phyloP scores from a whole-genome alignment of 2,797 vertebrate genomes.

The Lepus townsendii region DNA sequence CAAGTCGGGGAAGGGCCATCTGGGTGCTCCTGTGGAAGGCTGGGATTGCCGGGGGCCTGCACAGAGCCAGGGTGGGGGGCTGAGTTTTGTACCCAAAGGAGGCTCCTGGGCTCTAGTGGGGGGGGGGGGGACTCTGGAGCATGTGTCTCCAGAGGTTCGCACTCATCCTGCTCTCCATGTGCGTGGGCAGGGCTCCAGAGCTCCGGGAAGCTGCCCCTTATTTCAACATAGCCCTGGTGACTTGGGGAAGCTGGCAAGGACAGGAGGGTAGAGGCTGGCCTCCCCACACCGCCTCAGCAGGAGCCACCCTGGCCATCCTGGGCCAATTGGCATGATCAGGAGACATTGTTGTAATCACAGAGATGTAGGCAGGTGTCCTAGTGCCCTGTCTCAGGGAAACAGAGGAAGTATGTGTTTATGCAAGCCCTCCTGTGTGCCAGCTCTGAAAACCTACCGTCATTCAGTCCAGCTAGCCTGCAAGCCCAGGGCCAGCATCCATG shows the following conservation, averaged over 20 bases:
- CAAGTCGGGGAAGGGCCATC: conserved; percentile 84
- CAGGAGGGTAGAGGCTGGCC: background rate
- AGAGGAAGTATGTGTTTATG: background rate
- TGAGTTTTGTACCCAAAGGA: conserved; percentile 43
- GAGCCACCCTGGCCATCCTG: background rate
- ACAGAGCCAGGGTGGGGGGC: conserved; percentile 63
- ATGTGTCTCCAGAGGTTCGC: conserved; percentile 68
- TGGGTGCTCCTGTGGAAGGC: conserved; percentile 84
- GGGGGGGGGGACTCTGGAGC: conserved; percentile 74
- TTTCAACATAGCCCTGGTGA: conserved; percentile 76
- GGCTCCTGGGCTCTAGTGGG: background rate
- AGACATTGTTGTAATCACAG: background rate
- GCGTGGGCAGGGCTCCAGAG: conserved; percentile 72
- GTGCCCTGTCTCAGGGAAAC: background rate
- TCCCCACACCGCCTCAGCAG: conserved; percentile 8
- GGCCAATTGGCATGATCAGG: background rate
- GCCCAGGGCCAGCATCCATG: accelerated
- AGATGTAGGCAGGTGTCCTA: accelerated
- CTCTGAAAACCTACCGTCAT: background rate
- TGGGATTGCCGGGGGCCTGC: conserved; percentile 76
- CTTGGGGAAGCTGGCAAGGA: conserved; percentile 56
- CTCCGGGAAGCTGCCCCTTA: conserved; percentile 67
- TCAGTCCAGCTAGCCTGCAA: background rate
- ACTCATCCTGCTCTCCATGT: conserved; percentile 69
- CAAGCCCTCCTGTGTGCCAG: too few species aligned